phyloP scores from a whole-genome alignment of 2,888 invertebrate genomes.

The Coleophora deauratella region DNA sequence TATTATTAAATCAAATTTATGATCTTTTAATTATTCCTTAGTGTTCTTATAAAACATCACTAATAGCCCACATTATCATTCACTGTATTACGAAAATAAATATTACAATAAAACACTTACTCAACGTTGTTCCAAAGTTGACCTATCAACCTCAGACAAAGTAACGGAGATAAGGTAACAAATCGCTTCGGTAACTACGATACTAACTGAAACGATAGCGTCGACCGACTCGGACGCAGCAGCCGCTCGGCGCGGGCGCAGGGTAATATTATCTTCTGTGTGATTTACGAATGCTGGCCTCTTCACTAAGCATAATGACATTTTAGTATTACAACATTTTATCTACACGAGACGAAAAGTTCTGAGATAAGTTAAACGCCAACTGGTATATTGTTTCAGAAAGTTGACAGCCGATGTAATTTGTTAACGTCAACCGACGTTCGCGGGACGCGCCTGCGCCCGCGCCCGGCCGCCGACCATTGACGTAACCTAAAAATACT shows the following conservation, averaged over 20 bases:
- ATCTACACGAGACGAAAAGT: conserved; percentile 69
- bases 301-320: conserved; percentile 63
- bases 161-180: conserved; percentile 64
- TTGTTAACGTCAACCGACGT: conserved; percentile 60
- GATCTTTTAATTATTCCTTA: too few species aligned
- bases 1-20: too few species aligned
- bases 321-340: conserved; percentile 72
- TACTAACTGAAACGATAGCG: conserved; percentile 54
- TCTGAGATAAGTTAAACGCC: conserved; percentile 69
- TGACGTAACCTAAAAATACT: conserved; percentile 58
- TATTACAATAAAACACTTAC: conserved; percentile 5
- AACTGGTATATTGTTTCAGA: conserved; percentile 71
- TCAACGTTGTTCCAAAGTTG: conserved; percentile 27
- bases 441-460: conserved; percentile 15
- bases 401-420: conserved; percentile 67
- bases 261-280: conserved; percentile 58
- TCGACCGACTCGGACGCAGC: conserved; percentile 27
- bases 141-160: conserved; percentile 65
- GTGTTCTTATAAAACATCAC: background rate
- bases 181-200: conserved; percentile 59
- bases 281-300: conserved; percentile 55
- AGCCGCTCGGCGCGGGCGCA: conserved; percentile 43
- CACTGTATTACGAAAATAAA: background rate
- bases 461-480: conserved; percentile 29
- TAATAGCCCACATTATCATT: background rate